These are phyloP conservation scores for Diadophis punctatus DNA, from an alignment of 2,113 vertebrate species.

Conservation along the genomic window DNA sequence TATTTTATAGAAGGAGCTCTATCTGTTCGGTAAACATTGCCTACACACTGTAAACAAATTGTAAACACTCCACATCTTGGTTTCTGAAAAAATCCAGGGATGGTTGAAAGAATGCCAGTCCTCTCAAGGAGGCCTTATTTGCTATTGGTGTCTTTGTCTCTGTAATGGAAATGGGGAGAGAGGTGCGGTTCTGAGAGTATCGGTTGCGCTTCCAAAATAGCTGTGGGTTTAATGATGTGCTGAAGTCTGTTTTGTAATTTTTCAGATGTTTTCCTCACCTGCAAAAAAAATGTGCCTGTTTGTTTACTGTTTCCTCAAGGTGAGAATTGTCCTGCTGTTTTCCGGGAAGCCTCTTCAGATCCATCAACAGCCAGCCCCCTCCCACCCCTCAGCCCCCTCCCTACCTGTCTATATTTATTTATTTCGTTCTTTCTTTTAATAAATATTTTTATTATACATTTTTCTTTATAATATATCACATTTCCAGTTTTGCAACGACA, in stretches of 20 bases:
- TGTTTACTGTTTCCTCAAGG: background rate
- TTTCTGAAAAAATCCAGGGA: background rate
- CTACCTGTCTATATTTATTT: background rate
- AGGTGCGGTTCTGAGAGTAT: background rate
- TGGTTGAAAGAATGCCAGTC: background rate
- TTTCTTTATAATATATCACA: too few species aligned
- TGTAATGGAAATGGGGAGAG: background rate
- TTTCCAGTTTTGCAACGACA: too few species aligned
- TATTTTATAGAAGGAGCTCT: background rate
- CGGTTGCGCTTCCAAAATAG: background rate
- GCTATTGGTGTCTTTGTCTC: background rate
- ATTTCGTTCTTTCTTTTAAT: too few species aligned
- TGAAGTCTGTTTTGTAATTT: background rate
- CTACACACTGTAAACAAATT: background rate
- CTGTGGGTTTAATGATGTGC: background rate
- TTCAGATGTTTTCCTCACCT: background rate
- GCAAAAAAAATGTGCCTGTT: background rate
- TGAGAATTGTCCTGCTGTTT: background rate
- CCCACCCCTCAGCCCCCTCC: too few species aligned
- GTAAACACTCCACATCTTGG: background rate
- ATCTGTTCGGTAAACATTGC: background rate
- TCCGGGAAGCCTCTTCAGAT: background rate
- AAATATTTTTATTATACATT: too few species aligned
- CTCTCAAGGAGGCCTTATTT: background rate
- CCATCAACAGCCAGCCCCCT: background rate